phyloP scores from a whole-genome alignment of 2,888 invertebrate species.

The Palloptera scutellata region DNA sequence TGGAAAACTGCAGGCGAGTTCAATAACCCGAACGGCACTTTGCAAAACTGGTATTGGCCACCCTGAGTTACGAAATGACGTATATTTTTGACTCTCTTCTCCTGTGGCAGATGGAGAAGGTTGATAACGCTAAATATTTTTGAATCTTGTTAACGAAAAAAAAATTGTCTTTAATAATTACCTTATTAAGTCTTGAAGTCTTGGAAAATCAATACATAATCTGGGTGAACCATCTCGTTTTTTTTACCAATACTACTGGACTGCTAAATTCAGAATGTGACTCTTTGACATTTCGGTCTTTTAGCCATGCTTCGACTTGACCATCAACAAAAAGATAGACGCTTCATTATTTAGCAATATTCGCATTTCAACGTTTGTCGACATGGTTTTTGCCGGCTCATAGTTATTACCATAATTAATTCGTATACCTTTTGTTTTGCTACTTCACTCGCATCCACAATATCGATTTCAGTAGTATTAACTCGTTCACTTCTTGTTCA shows the following conservation, averaged over 20 bases:
- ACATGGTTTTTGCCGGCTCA: too few relatives aligned
- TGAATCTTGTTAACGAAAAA: slow-evolving; percentile 22
- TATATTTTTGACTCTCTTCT: slow-evolving; percentile 40
- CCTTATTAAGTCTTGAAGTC: too few relatives aligned
- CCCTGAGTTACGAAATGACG: slow-evolving; percentile 50
- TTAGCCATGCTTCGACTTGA: slow-evolving; percentile 17
- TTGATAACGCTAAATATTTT: slow-evolving; percentile 5
- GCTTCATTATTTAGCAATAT: slow-evolving; percentile 8
- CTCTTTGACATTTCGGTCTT: slow-evolving; percentile 32
- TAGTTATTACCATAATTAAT: too few relatives aligned
- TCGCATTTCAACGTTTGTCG: slow-evolving; percentile 6
- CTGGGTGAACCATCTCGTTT: slow-evolving; percentile 40
- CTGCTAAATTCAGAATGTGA: slow-evolving; percentile 44
- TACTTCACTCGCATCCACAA: neutral
- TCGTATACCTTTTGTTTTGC: slow-evolving; percentile 11
- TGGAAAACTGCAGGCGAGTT: slow-evolving; percentile 49
- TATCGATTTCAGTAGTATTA: slow-evolving; percentile 14
- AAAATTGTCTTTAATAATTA: slow-evolving; percentile 18
- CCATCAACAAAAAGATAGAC: slow-evolving; percentile 20
- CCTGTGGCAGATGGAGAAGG: slow-evolving; percentile 24
- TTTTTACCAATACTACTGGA: slow-evolving; percentile 47
- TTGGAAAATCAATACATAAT: slow-evolving; percentile 41
- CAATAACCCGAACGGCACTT: too few relatives aligned
- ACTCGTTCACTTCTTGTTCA: too few relatives aligned
- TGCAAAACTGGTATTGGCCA: too few relatives aligned